Evolutionary conservation across 2,797 vertebrate species (phyloP).

Genomic region (Lagodon rhomboides): DNA sequence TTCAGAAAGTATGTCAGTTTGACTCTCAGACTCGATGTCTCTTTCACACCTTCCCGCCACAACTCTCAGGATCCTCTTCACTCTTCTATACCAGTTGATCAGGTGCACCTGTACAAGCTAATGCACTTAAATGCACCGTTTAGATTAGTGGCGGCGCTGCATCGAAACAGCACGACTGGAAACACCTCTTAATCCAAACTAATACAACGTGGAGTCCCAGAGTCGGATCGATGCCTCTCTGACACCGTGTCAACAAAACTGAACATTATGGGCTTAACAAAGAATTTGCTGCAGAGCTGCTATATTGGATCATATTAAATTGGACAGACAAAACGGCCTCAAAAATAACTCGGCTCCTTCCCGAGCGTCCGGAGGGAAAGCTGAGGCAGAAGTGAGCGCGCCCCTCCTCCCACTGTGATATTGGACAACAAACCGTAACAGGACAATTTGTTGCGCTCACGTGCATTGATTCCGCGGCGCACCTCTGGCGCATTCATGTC

Average conservation of each 20-base stretch:
- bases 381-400: slow-evolving; percentile 1
- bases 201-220: not conserved
- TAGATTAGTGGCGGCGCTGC: not conserved
- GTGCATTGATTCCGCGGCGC: slow-evolving; percentile 41
- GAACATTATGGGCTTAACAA: slow-evolving; percentile 7
- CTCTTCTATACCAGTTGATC: not conserved
- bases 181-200: not conserved
- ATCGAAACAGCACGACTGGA: not conserved
- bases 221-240: not conserved
- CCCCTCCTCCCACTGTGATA: slow-evolving; percentile 17
- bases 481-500: slow-evolving; percentile 38
- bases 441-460: slow-evolving; percentile 43
- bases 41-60: not conserved
- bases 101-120: not conserved
- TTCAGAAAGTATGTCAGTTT: too few relatives aligned
- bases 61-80: not conserved
- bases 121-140: not conserved
- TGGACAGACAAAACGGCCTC: slow-evolving; percentile 1
- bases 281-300: not conserved
- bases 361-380: slow-evolving; percentile 20
- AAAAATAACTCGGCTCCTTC: slow-evolving; percentile 1
- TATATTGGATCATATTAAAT: not conserved
- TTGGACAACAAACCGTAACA: slow-evolving; percentile 34
- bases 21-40: too few relatives aligned
- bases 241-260: slow-evolving; percentile 9